Conservation (phyloP, 2,113 vertebrate species). For the Scortum barcoo region DNA sequence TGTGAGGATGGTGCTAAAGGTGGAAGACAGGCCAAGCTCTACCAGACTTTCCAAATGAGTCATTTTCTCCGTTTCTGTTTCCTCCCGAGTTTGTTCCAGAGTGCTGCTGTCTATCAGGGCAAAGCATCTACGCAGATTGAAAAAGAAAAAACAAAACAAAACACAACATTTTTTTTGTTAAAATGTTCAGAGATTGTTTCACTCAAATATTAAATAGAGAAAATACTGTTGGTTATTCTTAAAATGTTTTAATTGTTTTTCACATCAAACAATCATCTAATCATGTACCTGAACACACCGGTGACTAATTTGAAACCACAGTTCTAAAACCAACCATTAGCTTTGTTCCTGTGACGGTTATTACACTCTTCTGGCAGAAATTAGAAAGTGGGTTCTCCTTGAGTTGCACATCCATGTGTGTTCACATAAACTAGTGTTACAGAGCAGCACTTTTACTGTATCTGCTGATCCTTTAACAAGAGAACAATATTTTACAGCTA, state of each 20-base stretch:
- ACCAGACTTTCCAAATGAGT: constrained; percentile 97
- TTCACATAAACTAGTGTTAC: background rate
- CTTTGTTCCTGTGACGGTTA: background rate
- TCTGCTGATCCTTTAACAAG: background rate
- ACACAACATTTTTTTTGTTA: background rate
- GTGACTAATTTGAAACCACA: background rate
- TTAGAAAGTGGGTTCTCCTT: background rate
- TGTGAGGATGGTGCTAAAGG: constrained; percentile 98
- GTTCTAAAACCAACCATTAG: too few relatives aligned
- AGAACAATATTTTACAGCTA: background rate
- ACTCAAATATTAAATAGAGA: background rate
- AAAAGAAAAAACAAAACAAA: background rate
- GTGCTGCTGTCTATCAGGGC: constrained; percentile 99
- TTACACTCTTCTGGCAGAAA: too few relatives aligned
- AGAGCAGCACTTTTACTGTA: background rate
- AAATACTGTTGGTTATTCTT: background rate
- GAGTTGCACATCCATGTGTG: background rate
- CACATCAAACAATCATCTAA: background rate
- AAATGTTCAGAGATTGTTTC: background rate
- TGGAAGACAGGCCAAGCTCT: constrained; percentile 96
- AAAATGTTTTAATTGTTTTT: too few relatives aligned
- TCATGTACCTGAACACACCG: background rate
- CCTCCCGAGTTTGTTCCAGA: constrained; percentile 96
- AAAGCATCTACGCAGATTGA: constrained; percentile 91
- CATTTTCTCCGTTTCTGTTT: constrained; percentile 99